Base-by-base conservation (phyloP, 2,888 invertebrate genomes). In the Chymomyza fuscimana region DNA sequence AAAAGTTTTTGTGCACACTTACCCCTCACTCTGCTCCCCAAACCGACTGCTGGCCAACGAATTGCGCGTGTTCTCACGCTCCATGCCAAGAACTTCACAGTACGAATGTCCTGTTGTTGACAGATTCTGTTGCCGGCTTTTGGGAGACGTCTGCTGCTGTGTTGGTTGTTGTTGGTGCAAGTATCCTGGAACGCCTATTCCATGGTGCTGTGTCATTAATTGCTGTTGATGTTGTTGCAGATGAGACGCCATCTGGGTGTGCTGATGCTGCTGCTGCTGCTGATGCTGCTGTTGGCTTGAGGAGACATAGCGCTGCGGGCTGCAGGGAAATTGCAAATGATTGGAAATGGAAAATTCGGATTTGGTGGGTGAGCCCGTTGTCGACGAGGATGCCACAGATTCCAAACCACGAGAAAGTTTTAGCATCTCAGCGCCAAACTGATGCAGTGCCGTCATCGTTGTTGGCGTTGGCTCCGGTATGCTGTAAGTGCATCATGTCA, bases 401-500 rank as follows among this genome's bases (percentile, higher is more conserved):
- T 96, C 96, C 83, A 96, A 93, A 74, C 96, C 96, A 76, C 96
- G 93, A 32, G 96, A 96, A 40, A 97, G 93, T 89, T 96, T 95
- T 86, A 97, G 93, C 96, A 96, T 96, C 93, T 96, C 96, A 51
- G 96, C 96, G 67, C 96, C 96, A 91, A 96, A 96, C 90, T 96
- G 96, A 91, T 96, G 96, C 88, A 97, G 93, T 70, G 97, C 96
- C 40, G 96, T 95, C 95, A 96, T 95, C 77, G 96, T 95, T 82
- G 95, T 96, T 36, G 96, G 96, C 73, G 95, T 95, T 52, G 95
- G 95, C 89, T 96, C 96, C 92, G 94, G 94, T 92, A 93, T 89
- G 85, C 92, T 92, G 69, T 22, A 67, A 62, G 64, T 46, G 40
- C 40, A 46, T 46, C 40, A 46, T 46, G 40, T 46, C 40, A 46